Conservation (phyloP, 2,113 vertebrate genomes). For the Bos taurus region ARS-UCD2.0 NC_037335.1:76840001-76840500, state of each 20-base stretch:
- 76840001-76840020: not conserved
- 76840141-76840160: not conserved
- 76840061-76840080: not conserved
- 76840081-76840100: not conserved
- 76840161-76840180: not conserved
- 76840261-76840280: not conserved
- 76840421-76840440: rapidly evolving
- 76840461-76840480: not conserved
- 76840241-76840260: not conserved
- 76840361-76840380: not conserved
- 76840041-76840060: not conserved
- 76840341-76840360: not conserved
- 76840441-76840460: not conserved
- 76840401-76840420: not conserved
- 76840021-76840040: not conserved
- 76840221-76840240: not conserved
- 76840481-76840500: not conserved
- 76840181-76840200: not conserved
- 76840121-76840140: not conserved
- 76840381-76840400: not conserved
- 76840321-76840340: not conserved
- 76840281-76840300: not conserved
- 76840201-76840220: not conserved
- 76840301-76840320: not conserved
- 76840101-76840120: not conserved